Evolutionary conservation across 2,797 vertebrate genomes (phyloP).

Genomic region (Limnodromus scolopaceus): DNA sequence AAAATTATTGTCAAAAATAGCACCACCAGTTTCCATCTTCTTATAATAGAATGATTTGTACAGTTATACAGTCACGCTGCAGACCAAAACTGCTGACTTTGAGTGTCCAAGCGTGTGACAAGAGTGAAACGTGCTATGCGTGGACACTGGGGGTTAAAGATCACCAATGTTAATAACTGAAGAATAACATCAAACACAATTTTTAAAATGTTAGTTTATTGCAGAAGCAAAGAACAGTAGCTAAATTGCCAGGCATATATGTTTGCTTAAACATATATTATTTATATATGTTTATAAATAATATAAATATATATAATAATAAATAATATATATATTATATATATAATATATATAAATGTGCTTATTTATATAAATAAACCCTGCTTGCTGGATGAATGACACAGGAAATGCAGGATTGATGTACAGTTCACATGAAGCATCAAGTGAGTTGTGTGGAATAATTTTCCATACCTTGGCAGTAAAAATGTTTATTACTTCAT

Average conservation of each 20-base stretch:
- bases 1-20: background rate
- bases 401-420: background rate
- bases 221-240: background rate
- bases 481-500: background rate
- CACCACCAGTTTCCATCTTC: background rate
- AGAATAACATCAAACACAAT: background rate
- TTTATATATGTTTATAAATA: too few species aligned
- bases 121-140: rapidly evolving
- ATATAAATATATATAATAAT: too few species aligned
- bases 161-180: background rate
- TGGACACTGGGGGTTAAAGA: background rate
- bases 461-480: background rate
- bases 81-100: background rate
- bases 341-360: too few species aligned
- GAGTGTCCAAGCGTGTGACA: background rate
- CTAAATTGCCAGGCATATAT: background rate
- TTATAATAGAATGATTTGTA: background rate
- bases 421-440: background rate
- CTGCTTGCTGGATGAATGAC: background rate
- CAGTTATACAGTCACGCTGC: background rate
- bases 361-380: background rate
- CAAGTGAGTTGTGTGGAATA: background rate
- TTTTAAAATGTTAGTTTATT: background rate
- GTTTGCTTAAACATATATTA: background rate
- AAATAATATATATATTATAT: too few species aligned